Base-by-base conservation (phyloP, 2,797 vertebrate genomes). In the Streptopelia turtur region DNA sequence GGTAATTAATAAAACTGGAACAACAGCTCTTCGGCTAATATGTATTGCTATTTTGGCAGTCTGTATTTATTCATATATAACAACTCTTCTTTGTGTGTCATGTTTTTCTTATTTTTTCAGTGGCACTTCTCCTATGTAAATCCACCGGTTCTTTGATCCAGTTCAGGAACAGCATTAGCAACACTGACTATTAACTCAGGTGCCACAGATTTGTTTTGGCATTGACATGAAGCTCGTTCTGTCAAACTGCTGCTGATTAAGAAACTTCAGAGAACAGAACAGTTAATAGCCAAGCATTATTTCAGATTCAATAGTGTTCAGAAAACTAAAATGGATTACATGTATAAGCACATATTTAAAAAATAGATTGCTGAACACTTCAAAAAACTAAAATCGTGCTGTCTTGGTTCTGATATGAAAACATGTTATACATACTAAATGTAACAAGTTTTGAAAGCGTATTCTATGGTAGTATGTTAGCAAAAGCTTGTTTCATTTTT, bases 401-500 rank as follows among this genome's bases (percentile, higher is more conserved):
- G 55, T 75, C 47, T 50, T 83, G 35, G 21, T 74, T 93, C 45
- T 80, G 56, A 70, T 60, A 79, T 9, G 39, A 88, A 66, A 33
- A 64, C 7, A 22, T 9, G 5, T 15, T 83, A 49, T 5, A 22
- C 30, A 65, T 37, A 70, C 8, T 27, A 75, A 89, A 71, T 15
- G 18, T 27, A 78, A 79, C 35, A 69, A 30, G n/a, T 72, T n/a
- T 22, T 64, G 33, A 31, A 90, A 45, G 1, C 1, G 50, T 79
- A 84, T 50, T 76, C 56, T 87, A 3, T 49, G 31, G 41, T 17
- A 64, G 11, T 35, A 59, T 10, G 41, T 41, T 53, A 91, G 61
- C 16, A 84, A 89, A 91, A 80, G 23, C 74, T 88, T 56, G 69
- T 70, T 93, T 68, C 20, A 43, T 68, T 94, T 92, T 94, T 89